Base-by-base conservation (phyloP, 2,113 vertebrate genomes). In the Arvicanthis niloticus region DNA sequence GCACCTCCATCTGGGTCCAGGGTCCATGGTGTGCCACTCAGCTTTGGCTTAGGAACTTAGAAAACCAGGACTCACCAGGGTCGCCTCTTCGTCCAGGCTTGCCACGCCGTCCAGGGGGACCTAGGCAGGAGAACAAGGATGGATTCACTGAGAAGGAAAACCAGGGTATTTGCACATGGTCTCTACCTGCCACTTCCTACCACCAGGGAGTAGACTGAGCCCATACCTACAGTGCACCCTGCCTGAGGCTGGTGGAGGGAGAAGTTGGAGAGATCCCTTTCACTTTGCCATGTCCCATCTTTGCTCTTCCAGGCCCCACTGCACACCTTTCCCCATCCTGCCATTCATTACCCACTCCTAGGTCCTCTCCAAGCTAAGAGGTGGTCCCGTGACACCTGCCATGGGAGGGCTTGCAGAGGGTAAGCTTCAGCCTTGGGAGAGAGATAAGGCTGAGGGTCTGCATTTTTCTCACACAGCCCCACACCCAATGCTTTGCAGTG, bases 61-160 rank as follows among this genome's bases (percentile, higher is more conserved):
- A 42, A 88, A 76, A 85, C 15, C 0, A 15, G 91, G 67, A 96
- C 99, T 99, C 97, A 99, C 99, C 99, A 0, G 99, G 98, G 91
- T 99, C 99, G 26, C 99, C 99, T 68, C 99, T 98, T 98, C 99
- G 99, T 97, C 99, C 99, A 0, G 99, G 99, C 96, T 99, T 99
- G 95, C 99, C 99, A 24, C 99, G 99, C 96, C 99, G 99, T 98
- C 99, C 99, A 0, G 99, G 99, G 97, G 99, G 99, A 34, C 99
- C 99, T 99, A 98, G 73, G 13, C 82, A 96, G 96, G 96, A 98
- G 98, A 78, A 98, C 87, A 98, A 96, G 29, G 89, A 72, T 7
- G 40, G 78, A 40, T 17, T 70, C 13, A 7, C 72, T 91, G 26
- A 95, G 90, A 88, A 84, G 37, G 15, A 73, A 88, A 89, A 53